Evolutionary conservation across 1,140 invertebrate genomes (phyloP), one percentile per base, ranked within the genome.

Genomic region (Brevipalpus yothersi): DNA sequence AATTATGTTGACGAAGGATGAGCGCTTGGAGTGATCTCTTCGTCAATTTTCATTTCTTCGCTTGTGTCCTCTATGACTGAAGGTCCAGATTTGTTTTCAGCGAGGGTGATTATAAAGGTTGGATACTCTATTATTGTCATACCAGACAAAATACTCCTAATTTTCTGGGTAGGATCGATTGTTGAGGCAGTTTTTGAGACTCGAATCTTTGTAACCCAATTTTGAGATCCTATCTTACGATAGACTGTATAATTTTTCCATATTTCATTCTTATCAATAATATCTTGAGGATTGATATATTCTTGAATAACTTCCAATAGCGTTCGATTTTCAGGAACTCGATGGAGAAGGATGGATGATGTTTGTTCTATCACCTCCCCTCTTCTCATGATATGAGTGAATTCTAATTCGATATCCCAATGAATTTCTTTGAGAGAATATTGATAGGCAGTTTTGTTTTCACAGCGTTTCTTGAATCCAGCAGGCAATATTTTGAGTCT

Each of bases 401-500:
- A 57, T 4, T 40, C 53, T 21, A 56, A 42, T n/a, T 57, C 60
- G 41, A 61, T 57, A 40, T 61, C 60, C 60, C 60, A 61, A 41
- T 31, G 11, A 12, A 61, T 61, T 12, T 17, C 11, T 31, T 61
- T 51, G 19, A 51, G 41, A 17, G 49, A 41, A 41, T 61, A 61
- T 11, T 53, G 40, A 41, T 39, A 61, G 2, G 19, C 19, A 39
- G 54, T 56, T 51, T 40, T 57, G 41, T 57, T 61, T 53, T 49
- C 11, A 11, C 17, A 39, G 5, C 53, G 3, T 40, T 39, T n/a
- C 45, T 56, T 43, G 21, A 61, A 61, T 19, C 42, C 39, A 13
- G 12, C 41, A 11, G 60, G 60, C 42, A 61, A 17, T 61, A 56
- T 49, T 40, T 41, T 57, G 11, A 56, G 55, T 23, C 42, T n/a